These are phyloP conservation scores for Tetrapedia diversipes DNA, from an alignment of 2,888 invertebrate genomes.

Conservation along the genomic window DNA sequence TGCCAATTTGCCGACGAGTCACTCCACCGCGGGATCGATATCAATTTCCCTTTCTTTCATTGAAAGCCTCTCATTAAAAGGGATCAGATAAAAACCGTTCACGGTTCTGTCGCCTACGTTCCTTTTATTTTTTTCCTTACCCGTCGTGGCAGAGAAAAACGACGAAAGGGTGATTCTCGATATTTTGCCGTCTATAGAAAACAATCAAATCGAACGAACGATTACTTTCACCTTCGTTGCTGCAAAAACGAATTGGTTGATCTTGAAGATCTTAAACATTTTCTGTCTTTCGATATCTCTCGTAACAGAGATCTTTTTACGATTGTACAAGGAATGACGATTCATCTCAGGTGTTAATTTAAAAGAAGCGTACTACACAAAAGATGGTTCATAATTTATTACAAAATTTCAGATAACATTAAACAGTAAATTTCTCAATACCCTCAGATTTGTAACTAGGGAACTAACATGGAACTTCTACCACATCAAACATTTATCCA, in stretches of 20 bases:
- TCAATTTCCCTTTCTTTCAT: conserved; percentile 50
- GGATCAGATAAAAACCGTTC: conserved; percentile 46
- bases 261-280: neutral
- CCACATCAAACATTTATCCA: too few relatives aligned
- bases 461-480: too few relatives aligned
- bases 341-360: too few relatives aligned
- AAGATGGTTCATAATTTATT: too few relatives aligned
- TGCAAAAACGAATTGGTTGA: neutral
- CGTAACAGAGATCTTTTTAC: neutral
- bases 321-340: neutral
- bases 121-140: neutral
- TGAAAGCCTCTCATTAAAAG: conserved; percentile 46
- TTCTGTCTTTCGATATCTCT: neutral
- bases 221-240: conserved; percentile 5
- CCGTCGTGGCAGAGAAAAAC: neutral
- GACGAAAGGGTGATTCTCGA: neutral
- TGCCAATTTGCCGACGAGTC: conserved; percentile 27
- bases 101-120: neutral
- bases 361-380: too few relatives aligned
- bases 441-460: too few relatives aligned
- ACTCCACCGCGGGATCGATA: conserved; percentile 36
- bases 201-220: conserved; percentile 5
- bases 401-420: too few relatives aligned
- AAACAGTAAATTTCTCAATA: too few relatives aligned
- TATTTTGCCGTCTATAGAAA: conserved; percentile 6